Base-by-base conservation (phyloP, 2,888 invertebrate genomes). In the Nomada fabriciana region DNA sequence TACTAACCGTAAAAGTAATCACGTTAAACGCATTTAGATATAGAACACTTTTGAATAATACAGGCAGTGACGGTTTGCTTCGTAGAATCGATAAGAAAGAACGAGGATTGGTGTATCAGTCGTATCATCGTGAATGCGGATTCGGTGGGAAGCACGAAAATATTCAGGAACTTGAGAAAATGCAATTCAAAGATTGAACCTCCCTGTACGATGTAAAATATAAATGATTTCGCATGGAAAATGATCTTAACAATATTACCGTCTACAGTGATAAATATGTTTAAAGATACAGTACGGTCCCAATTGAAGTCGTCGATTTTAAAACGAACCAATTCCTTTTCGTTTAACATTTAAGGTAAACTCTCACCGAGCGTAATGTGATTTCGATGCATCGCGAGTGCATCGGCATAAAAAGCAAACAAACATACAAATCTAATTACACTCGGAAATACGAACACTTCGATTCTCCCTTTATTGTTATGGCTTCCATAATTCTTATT, bases 61-160 rank as follows among this genome's bases (percentile, higher is more conserved):
- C 25, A 78, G 83, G 83, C 83, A 83, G 83, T 83, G 81, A 55
- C 20, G 15, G 52, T 36, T 63, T 47, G 15, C 67, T 43, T 57
- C 18, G 20, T 43, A 13, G 57, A 67, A 55, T 74, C 1, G 63
- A 61, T 67, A 20, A 67, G 29, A 36, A 55, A 36, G 11, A 43
- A 25, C 15, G 63, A 23, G 11, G 50, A 4, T 42, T 43, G 23
- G 23, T 50, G 43, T 50, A 10, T 18, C 47, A 53, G 68, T 63
- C 43, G 11, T 42, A 20, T n/a, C 25, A 10, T 15, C 36, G 43
- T 13, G 63, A 59, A 4, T 43, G 53, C 23, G 25, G 55, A 61
- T 59, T 74, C 23, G 9, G n/a, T n/a, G 11, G 15, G n/a, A 47
- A 25, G 5, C 29, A 10, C 11, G 50, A 52, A 47, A 72, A 59